Conservation (phyloP, 2,888 invertebrate species). For the Leptinotarsa rubiginosa region DNA sequence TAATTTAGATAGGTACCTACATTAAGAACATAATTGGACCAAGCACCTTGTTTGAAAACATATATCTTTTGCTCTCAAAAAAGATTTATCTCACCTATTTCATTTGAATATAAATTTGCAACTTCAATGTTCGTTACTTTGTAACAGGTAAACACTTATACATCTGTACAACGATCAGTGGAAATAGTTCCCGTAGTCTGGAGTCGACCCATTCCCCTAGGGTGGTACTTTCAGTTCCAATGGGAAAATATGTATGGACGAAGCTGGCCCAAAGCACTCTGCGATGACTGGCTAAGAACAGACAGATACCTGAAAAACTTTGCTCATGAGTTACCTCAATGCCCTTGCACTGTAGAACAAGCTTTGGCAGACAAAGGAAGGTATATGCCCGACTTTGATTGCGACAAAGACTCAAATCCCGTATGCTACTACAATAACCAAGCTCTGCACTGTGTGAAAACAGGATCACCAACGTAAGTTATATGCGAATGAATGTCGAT, state of each 20-base stretch:
- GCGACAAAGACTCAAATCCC: conserved; percentile 92
- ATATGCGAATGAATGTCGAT: no score
- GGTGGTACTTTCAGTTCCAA: conserved; percentile 92
- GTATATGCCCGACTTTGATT: conserved; percentile 89
- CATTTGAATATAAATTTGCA: neutral
- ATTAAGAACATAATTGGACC: no score
- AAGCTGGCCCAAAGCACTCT: conserved; percentile 86
- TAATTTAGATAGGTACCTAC: no score
- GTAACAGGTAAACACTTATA: conserved; percentile 42
- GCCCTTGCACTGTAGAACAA: conserved; percentile 93
- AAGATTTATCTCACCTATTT: neutral
- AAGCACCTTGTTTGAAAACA: no score
- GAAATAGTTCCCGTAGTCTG: conserved; percentile 74
- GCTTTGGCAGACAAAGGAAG: conserved; percentile 93
- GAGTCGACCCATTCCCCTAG: conserved; percentile 92
- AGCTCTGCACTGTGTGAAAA: conserved; percentile 92
- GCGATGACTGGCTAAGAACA: conserved; percentile 90
- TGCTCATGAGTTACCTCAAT: conserved; percentile 84
- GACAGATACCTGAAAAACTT: conserved; percentile 88
- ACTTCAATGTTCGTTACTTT: neutral
- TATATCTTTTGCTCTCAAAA: no score
- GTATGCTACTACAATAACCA: conserved; percentile 90
- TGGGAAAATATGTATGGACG: conserved; percentile 86
- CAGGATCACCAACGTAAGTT: conserved; percentile 88
- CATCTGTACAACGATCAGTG: conserved; percentile 37